Base-by-base conservation (phyloP, 2,113 vertebrate species). In the Muscicapa adusta region DNA sequence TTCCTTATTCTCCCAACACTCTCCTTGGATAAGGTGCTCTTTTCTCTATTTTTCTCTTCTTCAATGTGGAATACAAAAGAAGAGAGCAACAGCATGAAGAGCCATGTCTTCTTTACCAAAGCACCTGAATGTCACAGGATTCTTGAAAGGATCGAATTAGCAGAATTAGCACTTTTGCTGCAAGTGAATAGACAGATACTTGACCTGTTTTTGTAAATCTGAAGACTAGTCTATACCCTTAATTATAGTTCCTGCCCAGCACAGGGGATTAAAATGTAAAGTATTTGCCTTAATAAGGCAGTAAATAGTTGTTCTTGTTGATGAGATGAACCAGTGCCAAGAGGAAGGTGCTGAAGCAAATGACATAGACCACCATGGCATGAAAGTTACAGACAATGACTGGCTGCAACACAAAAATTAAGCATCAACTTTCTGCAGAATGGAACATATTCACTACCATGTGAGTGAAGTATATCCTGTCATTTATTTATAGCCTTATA, bases 281-380 rank as follows among this genome's bases (percentile, higher is more conserved):
- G 5, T 70, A 51, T 71, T 96, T 95, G 66, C 93, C 74, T 94
- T 89, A 68, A 66, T 79, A 91, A 91, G 85, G 78, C 62, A 89
- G 78, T 16, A 81, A 75, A 47, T 26, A 66, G 8, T 65, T 53
- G 36, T 36, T 76, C 38, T 61, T 61, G 13, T 68, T 79, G 34
- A 62, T 34, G 60, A 83, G 38, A 62, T 29, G 48, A 19, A 70
- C 24, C 29, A 26, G 8, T 48, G 34, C 13, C 23, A 63, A 88
- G 24, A 77, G 12, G 16, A 91, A 73, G 23, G 29, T 80, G 45
- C 54, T 86, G 51, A 79, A 91, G 60, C 20, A 73, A 56, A 57
- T 3, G 4, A 7, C 0, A 0, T 18, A 38, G 29, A 14, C 38
- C 47, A 66, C 25, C 0, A 0, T 23, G 28, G 5, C 8, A 12